These are phyloP conservation scores for Arrhamphus sclerolepis DNA, from an alignment of 2,797 vertebrate species.

Conservation along the genomic window DNA sequence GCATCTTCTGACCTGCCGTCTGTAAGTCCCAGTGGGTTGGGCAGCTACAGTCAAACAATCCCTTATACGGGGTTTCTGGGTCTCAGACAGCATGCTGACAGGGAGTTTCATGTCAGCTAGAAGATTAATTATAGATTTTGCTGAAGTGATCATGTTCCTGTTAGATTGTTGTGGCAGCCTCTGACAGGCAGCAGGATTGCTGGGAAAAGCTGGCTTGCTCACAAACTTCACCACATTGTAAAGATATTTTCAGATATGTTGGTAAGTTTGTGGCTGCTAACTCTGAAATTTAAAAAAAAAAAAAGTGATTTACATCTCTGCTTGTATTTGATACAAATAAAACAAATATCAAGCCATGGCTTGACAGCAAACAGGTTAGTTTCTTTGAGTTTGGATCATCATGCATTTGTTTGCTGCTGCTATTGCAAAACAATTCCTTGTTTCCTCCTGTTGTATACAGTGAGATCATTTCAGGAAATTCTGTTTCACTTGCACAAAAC, in stretches of 20 bases:
- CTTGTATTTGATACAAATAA: too few species aligned
- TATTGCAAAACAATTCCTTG: neutral
- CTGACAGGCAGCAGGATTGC: conserved; percentile 15
- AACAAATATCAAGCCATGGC: too few species aligned
- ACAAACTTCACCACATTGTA: too few species aligned
- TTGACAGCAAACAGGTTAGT: too few species aligned
- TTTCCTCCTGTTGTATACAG: neutral
- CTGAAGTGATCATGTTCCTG: conserved; percentile 6
- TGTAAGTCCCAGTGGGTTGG: neutral
- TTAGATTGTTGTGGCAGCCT: conserved; percentile 20
- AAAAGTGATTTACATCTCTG: too few species aligned
- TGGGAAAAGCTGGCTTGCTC: too few species aligned
- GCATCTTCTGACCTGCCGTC: neutral
- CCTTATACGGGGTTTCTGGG: neutral
- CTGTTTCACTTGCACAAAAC: neutral
- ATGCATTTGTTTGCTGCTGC: too few species aligned
- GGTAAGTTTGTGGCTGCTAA: too few species aligned
- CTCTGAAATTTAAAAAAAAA: too few species aligned
- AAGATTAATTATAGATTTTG: conserved; percentile 9
- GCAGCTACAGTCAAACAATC: neutral
- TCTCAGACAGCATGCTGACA: neutral
- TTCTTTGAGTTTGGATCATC: too few species aligned
- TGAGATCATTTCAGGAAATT: conserved; percentile 3
- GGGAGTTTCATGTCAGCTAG: conserved; percentile 6
- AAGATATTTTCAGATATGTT: too few species aligned